These are phyloP conservation scores for Moxostoma hubbsi DNA, from an alignment of 2,797 vertebrate species.

Conservation along the genomic window DNA sequence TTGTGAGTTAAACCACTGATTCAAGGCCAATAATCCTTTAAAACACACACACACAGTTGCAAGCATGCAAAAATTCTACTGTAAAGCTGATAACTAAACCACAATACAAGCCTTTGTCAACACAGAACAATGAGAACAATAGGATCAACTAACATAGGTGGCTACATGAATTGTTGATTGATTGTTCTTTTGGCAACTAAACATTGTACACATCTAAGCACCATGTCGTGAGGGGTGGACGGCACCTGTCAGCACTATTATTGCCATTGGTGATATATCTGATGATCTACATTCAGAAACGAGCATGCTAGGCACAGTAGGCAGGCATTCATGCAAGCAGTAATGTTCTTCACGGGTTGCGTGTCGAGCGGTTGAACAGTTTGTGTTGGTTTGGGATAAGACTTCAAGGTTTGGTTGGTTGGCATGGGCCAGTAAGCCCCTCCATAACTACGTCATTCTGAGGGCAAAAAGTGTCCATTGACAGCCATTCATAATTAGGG, in stretches of 20 bases:
- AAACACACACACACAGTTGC: not conserved
- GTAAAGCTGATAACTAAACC: not conserved
- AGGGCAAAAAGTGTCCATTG: too few relatives aligned
- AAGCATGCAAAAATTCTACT: not conserved
- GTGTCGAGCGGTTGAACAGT: too few relatives aligned
- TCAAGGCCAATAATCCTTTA: not conserved
- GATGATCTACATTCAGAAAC: not conserved
- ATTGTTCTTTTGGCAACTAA: not conserved
- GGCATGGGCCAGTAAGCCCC: too few relatives aligned
- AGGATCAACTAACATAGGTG: not conserved
- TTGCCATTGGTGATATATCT: not conserved
- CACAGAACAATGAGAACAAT: not conserved
- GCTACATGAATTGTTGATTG: conserved; percentile 3
- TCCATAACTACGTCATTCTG: too few relatives aligned
- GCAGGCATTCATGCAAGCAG: not conserved
- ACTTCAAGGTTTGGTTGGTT: not conserved
- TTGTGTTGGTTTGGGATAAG: not conserved
- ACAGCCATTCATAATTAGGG: too few relatives aligned
- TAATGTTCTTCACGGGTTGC: not conserved
- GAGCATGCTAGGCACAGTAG: not conserved
- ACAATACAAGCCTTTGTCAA: not conserved
- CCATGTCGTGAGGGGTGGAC: too few relatives aligned
- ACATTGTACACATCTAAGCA: too few relatives aligned
- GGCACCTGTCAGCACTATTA: too few relatives aligned
- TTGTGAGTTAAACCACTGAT: not conserved